Evolutionary conservation across 2,888 invertebrate genomes (phyloP).

Genomic region (Ditylenchus weischeri): DNA sequence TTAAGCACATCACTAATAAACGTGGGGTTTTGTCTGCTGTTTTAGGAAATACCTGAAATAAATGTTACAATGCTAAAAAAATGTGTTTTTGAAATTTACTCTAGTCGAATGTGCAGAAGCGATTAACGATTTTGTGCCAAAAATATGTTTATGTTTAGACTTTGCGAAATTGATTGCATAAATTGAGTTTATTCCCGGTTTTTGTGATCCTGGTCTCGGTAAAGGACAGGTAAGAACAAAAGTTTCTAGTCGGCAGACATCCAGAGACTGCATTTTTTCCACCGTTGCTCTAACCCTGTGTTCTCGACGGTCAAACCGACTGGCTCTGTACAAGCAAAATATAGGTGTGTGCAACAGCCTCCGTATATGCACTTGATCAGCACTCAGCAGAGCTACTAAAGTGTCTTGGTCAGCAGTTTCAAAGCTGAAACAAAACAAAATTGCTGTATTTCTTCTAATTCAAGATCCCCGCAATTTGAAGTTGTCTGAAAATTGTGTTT

Average conservation of each 20-base stretch:
- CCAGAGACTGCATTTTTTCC: slow-evolving; percentile 18
- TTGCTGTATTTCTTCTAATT: no score
- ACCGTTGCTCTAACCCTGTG: background rate
- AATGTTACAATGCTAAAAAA: background rate
- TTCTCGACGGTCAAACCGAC: background rate
- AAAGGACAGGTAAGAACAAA: slow-evolving; percentile 20
- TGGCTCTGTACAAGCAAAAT: slow-evolving; percentile 1
- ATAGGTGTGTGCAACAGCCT: background rate
- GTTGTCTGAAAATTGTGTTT: no score
- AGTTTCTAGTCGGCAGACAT: slow-evolving; percentile 17
- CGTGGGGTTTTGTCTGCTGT: background rate
- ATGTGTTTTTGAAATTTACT: slow-evolving; percentile 2
- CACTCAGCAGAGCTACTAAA: background rate
- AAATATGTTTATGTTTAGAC: background rate
- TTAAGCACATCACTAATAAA: slow-evolving; percentile 2
- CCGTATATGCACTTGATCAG: background rate
- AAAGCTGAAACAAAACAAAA: slow-evolving; percentile 6
- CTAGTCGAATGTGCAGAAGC: background rate
- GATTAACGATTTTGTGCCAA: background rate
- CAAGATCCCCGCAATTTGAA: no score
- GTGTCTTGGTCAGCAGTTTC: slow-evolving; percentile 1
- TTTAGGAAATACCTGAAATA: background rate
- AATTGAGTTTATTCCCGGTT: background rate
- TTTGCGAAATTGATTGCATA: background rate
- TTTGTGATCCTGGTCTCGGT: background rate